Conservation (phyloP, 2,797 vertebrate species). For the Melanotaenia boesemani region DNA sequence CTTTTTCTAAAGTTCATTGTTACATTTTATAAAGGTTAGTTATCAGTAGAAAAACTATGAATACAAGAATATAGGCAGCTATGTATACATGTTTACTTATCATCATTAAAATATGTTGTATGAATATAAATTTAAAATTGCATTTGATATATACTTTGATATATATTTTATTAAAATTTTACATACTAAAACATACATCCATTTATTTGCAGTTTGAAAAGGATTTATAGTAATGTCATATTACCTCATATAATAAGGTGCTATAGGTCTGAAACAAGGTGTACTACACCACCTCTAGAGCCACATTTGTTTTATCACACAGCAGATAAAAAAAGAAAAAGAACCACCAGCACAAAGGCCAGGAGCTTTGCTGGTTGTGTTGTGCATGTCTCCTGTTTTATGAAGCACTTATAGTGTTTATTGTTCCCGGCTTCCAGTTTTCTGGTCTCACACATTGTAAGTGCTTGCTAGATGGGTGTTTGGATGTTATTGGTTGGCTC, state of each 20-base stretch:
- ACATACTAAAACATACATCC: no score
- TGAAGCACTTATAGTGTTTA: constrained; percentile 25
- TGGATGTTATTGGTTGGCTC: constrained; percentile 26
- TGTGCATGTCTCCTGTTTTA: constrained; percentile 38
- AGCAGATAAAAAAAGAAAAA: background rate
- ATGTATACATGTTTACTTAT: no score
- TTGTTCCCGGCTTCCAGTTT: constrained; percentile 33
- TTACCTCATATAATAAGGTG: constrained; percentile 19
- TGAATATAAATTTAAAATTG: no score
- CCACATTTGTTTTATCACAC: constrained; percentile 23
- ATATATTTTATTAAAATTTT: no score
- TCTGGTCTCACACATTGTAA: constrained; percentile 21
- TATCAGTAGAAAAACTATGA: no score
- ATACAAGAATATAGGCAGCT: no score
- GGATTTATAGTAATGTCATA: no score
- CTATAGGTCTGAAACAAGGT: constrained; percentile 26
- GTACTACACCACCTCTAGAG: constrained; percentile 40
- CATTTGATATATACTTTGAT: no score
- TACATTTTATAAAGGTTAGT: no score
- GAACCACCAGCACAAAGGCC: constrained; percentile 32
- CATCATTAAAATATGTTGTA: no score
- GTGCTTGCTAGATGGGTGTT: constrained; percentile 39
- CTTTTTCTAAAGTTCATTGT: no score
- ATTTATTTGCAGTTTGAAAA: background rate
- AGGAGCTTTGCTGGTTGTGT: constrained; percentile 42